Evolutionary conservation across 2,113 vertebrate species (phyloP), one percentile per base, ranked within the genome.

Genomic region (Monopterus albus): DNA sequence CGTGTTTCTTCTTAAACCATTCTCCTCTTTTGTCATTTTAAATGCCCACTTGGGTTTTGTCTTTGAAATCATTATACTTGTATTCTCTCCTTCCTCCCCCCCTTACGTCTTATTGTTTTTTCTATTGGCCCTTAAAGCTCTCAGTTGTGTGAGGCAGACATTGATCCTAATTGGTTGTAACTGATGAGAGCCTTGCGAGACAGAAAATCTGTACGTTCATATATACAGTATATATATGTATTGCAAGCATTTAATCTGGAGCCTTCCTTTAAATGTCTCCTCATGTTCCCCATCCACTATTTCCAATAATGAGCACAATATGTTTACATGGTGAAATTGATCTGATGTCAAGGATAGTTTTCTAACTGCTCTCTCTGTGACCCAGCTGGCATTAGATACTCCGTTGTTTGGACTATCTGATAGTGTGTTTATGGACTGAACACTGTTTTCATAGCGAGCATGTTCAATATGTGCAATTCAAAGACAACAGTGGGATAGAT

Each of bases 341-440:
- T 33, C 75, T 57, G 17, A 65, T 78, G 67, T 78, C 51, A 21
- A 14, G 21, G 6, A 33, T 38, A 62, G 53, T 64, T 78, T 39
- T 18, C 35, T 31, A 35, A 26, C 1, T 23, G 0, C 50, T 58
- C 13, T 50, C 66, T 65, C 17, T 38, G 2, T 17, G 3, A 42
- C 38, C 29, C 20, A 28, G 26, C 25, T 29, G 35, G 25, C 51
- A 67, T 68, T 71, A 47, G 42, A 60, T 67, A 51, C 29, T 38
- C 55, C n/a, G n/a, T 73, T 83, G 59, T 82, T 78, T 75, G 33
- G 60, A 39, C 55, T 42, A 43, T 82, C 13, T 58, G 73, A 75
- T 64, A 23, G 43, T 56, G 10, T 38, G 26, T 70, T 62, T 77
- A 79, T 76, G 42, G 79, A 82, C 59, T 38, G 10, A 65, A 62